Base-by-base conservation (phyloP, 2,888 invertebrate genomes). In the Ariolimax columbianus region DNA sequence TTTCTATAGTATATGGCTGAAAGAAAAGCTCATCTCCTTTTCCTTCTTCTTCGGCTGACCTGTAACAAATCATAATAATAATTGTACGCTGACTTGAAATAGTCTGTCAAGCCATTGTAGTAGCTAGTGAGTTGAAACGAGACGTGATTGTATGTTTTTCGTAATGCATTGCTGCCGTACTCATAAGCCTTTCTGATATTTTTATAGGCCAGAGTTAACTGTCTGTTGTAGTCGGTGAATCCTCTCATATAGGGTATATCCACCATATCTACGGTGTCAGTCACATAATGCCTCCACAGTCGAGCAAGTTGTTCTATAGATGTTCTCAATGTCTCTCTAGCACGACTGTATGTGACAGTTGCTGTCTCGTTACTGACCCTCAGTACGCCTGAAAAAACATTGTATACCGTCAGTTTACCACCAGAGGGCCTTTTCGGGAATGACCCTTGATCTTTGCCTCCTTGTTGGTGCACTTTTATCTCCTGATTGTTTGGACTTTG, bases 141-240 rank as follows among this genome's bases (percentile, higher is more conserved):
- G 1, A 59, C n/a, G 1, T 66, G 9, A 23, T 77, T 68, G 68
- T 83, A 83, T 17, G 83, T 83, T 36, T 68, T 83, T 9, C 51
- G 63, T 40, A 83, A 66, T 17, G 40, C 77, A 77, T 43, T 38
- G n/a, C 47, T 33, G 30, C 88, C 88, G 68, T 88, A 88, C 40
- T 87, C 87, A 36, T 88, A 87, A 26, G 86, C 87, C 40, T 86
- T 84, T 63, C 83, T 83, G 59, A 88, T 86, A 77, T 86, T 83
- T 80, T 68, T 86, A 83, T 87, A 88, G 19, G 82, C 86, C n/a
- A 70, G 33, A 72, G 75, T 87, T 19, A 88, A 82, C 33, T 83
- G 85, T 38, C 79, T 40, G 38, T 73, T 77, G 59, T 85, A 84
- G 23, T 85, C 73, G 30, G 72, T 66, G 30, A 82, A 72, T 23